Percentiles rank a stretch among this genome's conserved stretches.
Conservation (phyloP, 1,140 invertebrate genomes). For the Chironomus tepperi region DNA sequence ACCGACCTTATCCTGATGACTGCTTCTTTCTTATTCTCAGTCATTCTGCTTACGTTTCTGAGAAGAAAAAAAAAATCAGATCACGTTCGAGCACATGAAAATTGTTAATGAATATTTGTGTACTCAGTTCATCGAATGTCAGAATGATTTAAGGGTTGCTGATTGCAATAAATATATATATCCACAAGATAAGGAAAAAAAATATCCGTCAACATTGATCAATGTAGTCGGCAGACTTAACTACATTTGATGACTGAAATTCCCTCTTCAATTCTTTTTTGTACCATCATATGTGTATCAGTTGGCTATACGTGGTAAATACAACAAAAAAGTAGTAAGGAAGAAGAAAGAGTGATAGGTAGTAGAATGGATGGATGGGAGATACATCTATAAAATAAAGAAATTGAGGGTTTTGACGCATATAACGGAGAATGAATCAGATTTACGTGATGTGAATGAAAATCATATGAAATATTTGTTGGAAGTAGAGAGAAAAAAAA, state of each 20-base stretch:
- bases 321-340: not conserved
- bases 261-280: no score
- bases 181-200: not conserved
- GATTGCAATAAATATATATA: conserved; percentile 14
- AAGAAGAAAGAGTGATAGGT: conserved; percentile 3
- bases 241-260: not conserved
- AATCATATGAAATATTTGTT: no score
- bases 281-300: not conserved
- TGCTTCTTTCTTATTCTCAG: no score
- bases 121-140: conserved; percentile 12
- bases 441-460: not conserved
- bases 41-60: no score
- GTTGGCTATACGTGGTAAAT: no score
- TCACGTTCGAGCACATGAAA: conserved; percentile 4
- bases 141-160: not conserved
- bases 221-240: not conserved
- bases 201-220: not conserved
- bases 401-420: not conserved
- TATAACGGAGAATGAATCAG: not conserved
- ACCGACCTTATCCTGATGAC: no score
- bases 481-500: no score
- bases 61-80: not conserved
- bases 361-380: not conserved
- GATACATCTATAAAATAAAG: not conserved
- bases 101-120: conserved; percentile 14